These are phyloP conservation scores for Mus pahari DNA, from an alignment of 2,113 vertebrate genomes.

Conservation along the genomic window DNA sequence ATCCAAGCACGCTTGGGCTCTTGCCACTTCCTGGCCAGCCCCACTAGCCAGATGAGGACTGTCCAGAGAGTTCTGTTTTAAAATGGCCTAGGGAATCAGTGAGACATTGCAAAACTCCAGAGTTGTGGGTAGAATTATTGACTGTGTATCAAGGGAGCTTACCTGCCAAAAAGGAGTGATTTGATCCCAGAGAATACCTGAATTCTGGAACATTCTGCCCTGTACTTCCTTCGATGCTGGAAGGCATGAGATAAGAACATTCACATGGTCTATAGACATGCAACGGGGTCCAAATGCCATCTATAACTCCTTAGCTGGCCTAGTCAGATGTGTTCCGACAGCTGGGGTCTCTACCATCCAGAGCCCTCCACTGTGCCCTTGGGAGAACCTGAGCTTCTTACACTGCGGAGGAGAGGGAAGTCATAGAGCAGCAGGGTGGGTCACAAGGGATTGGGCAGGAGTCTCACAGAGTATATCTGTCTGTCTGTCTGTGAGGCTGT, in stretches of 20 bases:
- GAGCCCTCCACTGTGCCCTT: background rate
- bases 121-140: background rate
- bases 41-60: rapidly evolving
- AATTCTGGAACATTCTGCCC: background rate
- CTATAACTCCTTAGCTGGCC: rapidly evolving
- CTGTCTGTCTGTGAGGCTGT: background rate
- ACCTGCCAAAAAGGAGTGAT: background rate
- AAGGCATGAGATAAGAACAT: rapidly evolving
- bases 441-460: background rate
- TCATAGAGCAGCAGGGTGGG: background rate
- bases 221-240: rapidly evolving
- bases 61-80: rapidly evolving
- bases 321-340: rapidly evolving
- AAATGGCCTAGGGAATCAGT: background rate
- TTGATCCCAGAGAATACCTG: background rate
- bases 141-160: background rate
- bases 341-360: background rate
- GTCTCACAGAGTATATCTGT: background rate
- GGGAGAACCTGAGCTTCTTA: background rate
- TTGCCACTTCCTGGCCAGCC: background rate
- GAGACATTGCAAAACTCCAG: background rate
- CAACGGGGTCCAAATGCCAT: rapidly evolving
- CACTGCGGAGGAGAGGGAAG: background rate
- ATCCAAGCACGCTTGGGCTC: background rate
- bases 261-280: rapidly evolving